Evolutionary conservation across 2,888 invertebrate species (phyloP), one percentile per base, ranked within the genome.

Genomic region (Volucella inanis): DNA sequence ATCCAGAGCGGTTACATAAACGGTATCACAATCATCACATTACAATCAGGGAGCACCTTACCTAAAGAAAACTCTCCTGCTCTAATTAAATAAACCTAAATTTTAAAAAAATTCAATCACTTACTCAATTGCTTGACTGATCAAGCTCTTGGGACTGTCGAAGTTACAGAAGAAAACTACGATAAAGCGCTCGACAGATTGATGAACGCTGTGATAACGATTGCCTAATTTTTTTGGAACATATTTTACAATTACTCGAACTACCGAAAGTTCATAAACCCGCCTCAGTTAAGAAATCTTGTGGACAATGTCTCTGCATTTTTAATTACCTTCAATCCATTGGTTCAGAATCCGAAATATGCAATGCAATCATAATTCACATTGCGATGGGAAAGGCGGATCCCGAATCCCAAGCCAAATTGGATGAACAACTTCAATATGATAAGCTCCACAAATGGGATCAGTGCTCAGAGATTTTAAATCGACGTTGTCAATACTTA

Each of bases 61-160:
- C 31, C 4, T 6, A 6, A 31, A 3, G 31, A 31, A 6, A 6
- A 31, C 1, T 2, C 3, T 2, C 22, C 22, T 22, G 22, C 22
- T 22, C 22, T 22, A 22, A 22, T 22, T 22, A 22, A 22, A 22
- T 22, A 22, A 22, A 22, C 22, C 22, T 22, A 2, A 22, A 22
- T 22, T 22, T 22, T 22, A 2, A 22, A 80, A 41, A 75, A 75
- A 50, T 80, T 80, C 14, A 64, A 78, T 38, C 54, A 64, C 18
- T 47, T 76, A 14, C 11, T 67, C 2, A 39, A 45, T 47, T 76
- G 67, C 18, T 31, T 76, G 12, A 45, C 45, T 47, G 67, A 41
- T 6, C 18, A 54, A 22, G 57, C 59, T 14, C 39, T 76, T 11
- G 15, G 47, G 10, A 57, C 49, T 41, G 55, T 76, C 6, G 57